Evolutionary conservation across 2,113 vertebrate species (phyloP).

Genomic region (Oryzias woworae): DNA sequence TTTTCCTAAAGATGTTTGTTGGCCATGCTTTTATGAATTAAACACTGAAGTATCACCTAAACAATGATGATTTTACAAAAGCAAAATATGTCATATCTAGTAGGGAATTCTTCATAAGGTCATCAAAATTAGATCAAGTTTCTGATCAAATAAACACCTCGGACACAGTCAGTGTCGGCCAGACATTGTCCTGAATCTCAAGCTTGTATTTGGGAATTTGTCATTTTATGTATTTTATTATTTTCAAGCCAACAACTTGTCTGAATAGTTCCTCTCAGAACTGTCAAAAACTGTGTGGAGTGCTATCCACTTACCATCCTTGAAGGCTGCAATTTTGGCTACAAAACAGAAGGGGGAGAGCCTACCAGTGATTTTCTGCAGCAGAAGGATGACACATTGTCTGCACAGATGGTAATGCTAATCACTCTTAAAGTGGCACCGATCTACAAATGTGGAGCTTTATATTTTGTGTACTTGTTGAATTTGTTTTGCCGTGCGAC

Average conservation of each 20-base stretch:
- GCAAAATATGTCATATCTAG: background rate
- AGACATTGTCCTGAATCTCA: background rate
- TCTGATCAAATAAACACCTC: background rate
- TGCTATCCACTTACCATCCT: background rate
- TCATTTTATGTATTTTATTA: background rate
- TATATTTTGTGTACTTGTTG: background rate
- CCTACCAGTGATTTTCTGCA: background rate
- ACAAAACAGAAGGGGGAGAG: background rate
- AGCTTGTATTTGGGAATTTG: background rate
- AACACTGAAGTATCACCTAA: background rate
- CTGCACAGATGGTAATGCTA: background rate
- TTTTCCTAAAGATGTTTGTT: background rate
- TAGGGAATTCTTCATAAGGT: background rate
- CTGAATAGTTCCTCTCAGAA: background rate
- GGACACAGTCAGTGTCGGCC: background rate
- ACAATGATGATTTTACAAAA: background rate
- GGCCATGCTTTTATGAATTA: background rate
- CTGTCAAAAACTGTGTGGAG: background rate
- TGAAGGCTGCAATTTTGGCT: background rate
- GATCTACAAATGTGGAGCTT: too few species aligned
- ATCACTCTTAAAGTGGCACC: background rate
- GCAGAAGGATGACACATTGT: background rate
- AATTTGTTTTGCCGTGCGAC: background rate
- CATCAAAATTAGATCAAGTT: background rate
- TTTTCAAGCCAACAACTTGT: background rate